Evolutionary conservation across 2,113 vertebrate species (phyloP), one percentile per base, ranked within the genome.

Genomic region (Festucalex cinctus): DNA sequence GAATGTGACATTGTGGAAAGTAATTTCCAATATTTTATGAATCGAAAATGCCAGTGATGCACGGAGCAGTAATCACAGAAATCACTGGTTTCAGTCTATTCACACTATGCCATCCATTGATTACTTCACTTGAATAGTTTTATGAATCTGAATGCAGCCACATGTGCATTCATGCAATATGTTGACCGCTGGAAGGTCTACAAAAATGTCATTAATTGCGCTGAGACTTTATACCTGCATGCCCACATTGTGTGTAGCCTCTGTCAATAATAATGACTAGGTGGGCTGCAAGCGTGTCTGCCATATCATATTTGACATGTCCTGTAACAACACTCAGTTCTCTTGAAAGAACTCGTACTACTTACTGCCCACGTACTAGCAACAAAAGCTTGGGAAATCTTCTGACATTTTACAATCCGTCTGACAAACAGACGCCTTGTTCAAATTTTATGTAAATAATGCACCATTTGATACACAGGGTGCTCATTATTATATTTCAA

Each of bases 171-270:
- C 14, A 0, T 60, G 32, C 67, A 39, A 26, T 2, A 62, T 65
- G 54, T 68, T 36, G 0, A 39, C 37, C 12, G 37, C 13, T 41
- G 1, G 39, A 13, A 41, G 39, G 39, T 41, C 39, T 41, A 41
- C 13, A 41, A 41, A 41, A 41, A 41, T 41, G 39, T 41, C 10
- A 41, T 41, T 2, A 12, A 13, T 41, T 12, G 39, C 9, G 39
- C 39, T 13, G 39, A 41, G 39, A 13, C 28, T 46, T 60, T 77
- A 51, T 68, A 53, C 79, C 81, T 75, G 61, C 65, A 51, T 63
- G 9, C 83, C 83, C 65, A 88, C 78, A 36, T 65, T 78, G 77
- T 74, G 74, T 66, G 59, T 20, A 75, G 60, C 60, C 60, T 60
- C 73, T 2, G 53, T 70, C 60, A 20, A 69, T 72, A 51, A 9